A percentile compares a stretch with the other conserved stretches of the same genome.
These are phyloP conservation scores for Chloromyia formosa DNA, from an alignment of 2,888 invertebrate genomes.

Conservation along the genomic window DNA sequence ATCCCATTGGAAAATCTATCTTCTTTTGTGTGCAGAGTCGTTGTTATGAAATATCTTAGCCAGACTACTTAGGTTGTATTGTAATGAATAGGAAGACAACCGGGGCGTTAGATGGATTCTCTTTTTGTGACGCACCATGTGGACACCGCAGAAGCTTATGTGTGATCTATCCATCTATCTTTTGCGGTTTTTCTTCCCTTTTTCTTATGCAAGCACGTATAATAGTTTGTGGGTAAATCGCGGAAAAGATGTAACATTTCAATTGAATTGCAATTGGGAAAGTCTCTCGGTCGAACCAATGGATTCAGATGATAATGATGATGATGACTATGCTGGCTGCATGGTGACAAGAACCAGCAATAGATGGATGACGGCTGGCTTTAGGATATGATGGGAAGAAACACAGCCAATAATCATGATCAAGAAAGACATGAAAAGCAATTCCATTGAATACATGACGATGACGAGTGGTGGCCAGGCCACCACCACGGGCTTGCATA, in stretches of 20 bases:
- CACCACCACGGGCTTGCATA: no score
- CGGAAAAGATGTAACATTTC: conserved; percentile 21
- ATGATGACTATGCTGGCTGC: neutral
- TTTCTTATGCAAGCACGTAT: neutral
- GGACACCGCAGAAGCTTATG: conserved; percentile 4
- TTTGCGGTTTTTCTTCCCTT: conserved; percentile 7
- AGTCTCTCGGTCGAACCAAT: neutral
- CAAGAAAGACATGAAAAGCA: neutral
- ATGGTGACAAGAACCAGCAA: neutral
- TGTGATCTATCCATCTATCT: conserved; percentile 12
- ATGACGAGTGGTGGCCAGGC: no score
- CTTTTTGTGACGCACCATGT: no score
- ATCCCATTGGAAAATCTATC: neutral
- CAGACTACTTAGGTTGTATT: neutral
- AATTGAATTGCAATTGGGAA: conserved; percentile 24
- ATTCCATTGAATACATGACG: no score
- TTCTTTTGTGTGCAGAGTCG: neutral
- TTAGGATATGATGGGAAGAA: neutral
- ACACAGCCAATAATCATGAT: no score
- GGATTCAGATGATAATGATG: no score
- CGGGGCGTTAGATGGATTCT: no score
- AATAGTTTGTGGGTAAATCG: conserved; percentile 30
- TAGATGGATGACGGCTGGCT: neutral
- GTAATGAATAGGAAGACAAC: neutral
- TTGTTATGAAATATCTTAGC: neutral